A percentile compares a stretch with the other conserved stretches of the same genome.
Evolutionary conservation across 1,140 invertebrate species (phyloP).

Genomic region (Chlorops oryzae): DNA sequence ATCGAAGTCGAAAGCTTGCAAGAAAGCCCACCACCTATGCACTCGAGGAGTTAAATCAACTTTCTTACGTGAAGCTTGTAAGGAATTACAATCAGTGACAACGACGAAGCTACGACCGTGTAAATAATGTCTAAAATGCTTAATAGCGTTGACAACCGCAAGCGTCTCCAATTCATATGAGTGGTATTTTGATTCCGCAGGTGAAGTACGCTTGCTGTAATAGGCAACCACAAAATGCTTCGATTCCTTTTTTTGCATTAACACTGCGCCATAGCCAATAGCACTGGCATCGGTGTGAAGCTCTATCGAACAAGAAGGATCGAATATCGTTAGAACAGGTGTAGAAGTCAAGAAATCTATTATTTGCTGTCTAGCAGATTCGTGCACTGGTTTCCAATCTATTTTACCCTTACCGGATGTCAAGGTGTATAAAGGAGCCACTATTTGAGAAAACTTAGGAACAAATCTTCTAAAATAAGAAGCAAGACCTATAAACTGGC

Average conservation of each 20-base stretch:
- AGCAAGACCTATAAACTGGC: conserved; percentile 28
- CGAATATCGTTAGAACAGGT: conserved; percentile 14
- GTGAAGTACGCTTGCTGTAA: conserved; percentile 29
- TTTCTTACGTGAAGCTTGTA: too few relatives aligned
- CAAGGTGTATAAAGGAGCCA: conserved; percentile 20
- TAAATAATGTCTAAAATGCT: conserved; percentile 29
- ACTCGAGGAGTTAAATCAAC: too few relatives aligned
- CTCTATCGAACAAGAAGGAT: conserved; percentile 6
- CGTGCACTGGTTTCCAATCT: conserved; percentile 1
- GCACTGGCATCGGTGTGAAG: conserved; percentile 23
- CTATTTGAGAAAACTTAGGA: conserved; percentile 19
- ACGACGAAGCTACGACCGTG: too few relatives aligned
- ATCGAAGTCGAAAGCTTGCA: too few relatives aligned
- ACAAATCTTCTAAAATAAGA: conserved; percentile 30
- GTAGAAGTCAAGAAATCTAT: neutral
- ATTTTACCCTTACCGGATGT: conserved; percentile 12
- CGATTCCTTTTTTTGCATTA: conserved; percentile 30
- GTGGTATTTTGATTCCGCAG: conserved; percentile 25
- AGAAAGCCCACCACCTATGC: too few relatives aligned
- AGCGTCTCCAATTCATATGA: conserved; percentile 36
- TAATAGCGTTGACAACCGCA: conserved; percentile 25
- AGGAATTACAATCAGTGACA: too few relatives aligned
- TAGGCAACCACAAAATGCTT: conserved; percentile 23
- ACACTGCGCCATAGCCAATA: conserved; percentile 22
- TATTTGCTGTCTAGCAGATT: neutral